Conservation (phyloP, 2,113 vertebrate species). For the Cochlearius cochlearius region DNA sequence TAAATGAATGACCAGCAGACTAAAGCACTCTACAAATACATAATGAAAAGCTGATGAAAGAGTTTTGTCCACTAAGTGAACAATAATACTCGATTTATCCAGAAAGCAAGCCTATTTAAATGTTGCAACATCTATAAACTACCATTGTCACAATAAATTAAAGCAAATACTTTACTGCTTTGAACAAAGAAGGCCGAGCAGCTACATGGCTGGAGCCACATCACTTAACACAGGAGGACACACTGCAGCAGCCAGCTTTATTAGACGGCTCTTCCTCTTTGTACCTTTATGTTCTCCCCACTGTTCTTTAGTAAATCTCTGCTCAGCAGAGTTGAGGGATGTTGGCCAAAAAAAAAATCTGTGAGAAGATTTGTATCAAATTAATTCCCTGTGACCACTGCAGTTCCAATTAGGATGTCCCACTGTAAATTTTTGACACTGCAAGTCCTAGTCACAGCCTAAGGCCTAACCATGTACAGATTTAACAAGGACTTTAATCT, state of each 20-base stretch:
- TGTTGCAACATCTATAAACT: not conserved
- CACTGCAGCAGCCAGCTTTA: not conserved
- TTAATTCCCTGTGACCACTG: not conserved
- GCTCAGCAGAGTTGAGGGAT: not conserved
- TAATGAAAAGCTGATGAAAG: not conserved
- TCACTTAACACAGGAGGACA: not conserved
- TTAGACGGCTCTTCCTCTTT: not conserved
- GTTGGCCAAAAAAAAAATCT: not conserved
- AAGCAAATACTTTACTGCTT: not conserved
- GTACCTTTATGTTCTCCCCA: not conserved
- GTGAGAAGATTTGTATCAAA: not conserved
- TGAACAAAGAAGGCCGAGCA: not conserved
- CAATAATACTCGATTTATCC: not conserved
- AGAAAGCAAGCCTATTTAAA: not conserved
- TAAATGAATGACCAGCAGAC: not conserved
- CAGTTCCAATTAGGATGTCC: not conserved
- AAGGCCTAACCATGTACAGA: slow-evolving; percentile 4
- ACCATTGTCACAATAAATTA: not conserved
- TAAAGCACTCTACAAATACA: not conserved
- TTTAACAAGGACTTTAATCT: slow-evolving; percentile 50
- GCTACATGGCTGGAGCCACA: not conserved
- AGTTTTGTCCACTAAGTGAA: not conserved
- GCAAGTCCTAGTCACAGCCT: slow-evolving; percentile 5
- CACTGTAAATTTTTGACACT: slow-evolving; percentile 9
- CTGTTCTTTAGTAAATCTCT: not conserved